Conservation (phyloP, 2,888 invertebrate species). For the Hydriomena furcata region DNA sequence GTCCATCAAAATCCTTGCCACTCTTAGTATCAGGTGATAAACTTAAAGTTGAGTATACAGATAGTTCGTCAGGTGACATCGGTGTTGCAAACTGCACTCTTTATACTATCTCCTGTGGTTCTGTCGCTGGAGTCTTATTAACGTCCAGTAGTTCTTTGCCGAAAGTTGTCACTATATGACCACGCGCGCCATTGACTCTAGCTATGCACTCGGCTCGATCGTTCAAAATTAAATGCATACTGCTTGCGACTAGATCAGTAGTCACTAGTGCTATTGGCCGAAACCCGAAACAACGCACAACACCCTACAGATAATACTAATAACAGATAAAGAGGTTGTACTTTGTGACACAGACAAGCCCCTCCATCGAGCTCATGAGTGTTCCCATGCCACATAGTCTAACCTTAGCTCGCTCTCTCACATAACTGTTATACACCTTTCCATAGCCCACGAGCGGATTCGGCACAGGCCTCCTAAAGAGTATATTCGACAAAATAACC, state of each 20-base stretch:
- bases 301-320: constrained; percentile 78
- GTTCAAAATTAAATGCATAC: constrained; percentile 80
- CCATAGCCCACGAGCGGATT: constrained; percentile 83
- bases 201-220: constrained; percentile 81
- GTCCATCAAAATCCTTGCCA: background rate
- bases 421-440: constrained; percentile 83
- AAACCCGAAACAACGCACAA: constrained; percentile 78
- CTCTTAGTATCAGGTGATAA: background rate
- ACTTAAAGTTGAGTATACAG: constrained; percentile 30
- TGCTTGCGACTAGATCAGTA: constrained; percentile 82
- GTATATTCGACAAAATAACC: constrained; percentile 85
- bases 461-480: constrained; percentile 84
- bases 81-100: constrained; percentile 84
- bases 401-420: constrained; percentile 79
- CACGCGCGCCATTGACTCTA: constrained; percentile 76
- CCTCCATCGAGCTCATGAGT: constrained; percentile 67
- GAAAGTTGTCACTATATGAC: constrained; percentile 68
- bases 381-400: constrained; percentile 72
- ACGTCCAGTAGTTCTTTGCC: constrained; percentile 72
- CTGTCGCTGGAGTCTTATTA: constrained; percentile 79
- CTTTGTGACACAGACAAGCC: constrained; percentile 81
- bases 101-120: constrained; percentile 81
- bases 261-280: constrained; percentile 82
- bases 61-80: constrained; percentile 67
- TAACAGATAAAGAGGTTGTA: constrained; percentile 81